A percentile compares a stretch with the other conserved stretches of the same genome.
phyloP scores from a whole-genome alignment of 2,888 invertebrate genomes.

The Rhorus exstirpatorius region DNA sequence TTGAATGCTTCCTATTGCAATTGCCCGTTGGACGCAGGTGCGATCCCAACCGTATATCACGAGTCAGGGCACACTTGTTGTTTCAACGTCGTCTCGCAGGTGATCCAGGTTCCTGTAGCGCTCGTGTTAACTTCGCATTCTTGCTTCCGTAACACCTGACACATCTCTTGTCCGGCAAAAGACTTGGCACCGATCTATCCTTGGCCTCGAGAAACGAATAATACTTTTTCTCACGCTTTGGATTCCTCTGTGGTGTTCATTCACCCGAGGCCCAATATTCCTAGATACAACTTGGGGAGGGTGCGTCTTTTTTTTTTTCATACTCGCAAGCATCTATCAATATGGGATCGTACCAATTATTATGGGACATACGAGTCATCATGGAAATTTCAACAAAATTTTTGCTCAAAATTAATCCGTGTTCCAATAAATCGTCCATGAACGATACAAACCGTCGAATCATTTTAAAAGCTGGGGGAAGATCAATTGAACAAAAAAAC shows the following conservation, averaged over 20 bases:
- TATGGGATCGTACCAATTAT: no score
- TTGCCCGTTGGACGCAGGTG: constrained; percentile 62
- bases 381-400: no score
- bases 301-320: no score
- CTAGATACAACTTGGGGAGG: no score
- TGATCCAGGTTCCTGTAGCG: constrained; percentile 68
- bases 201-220: background rate
- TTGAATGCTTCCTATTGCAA: constrained; percentile 28
- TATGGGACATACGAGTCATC: no score
- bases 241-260: no score
- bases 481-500: constrained; percentile 4
- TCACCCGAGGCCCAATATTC: no score
- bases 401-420: no score
- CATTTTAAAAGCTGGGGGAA: no score
- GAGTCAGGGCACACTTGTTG: constrained; percentile 42
- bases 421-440: no score
- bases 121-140: constrained; percentile 66
- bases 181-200: constrained; percentile 53
- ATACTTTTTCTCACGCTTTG: constrained; percentile 43
- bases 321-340: no score
- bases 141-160: constrained; percentile 79
- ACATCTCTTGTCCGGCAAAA: constrained; percentile 62
- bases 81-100: constrained; percentile 74
- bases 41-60: constrained; percentile 6
- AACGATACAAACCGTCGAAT: no score